Evolutionary conservation across 2,888 invertebrate species (phyloP).

Genomic region (Labia minor): DNA sequence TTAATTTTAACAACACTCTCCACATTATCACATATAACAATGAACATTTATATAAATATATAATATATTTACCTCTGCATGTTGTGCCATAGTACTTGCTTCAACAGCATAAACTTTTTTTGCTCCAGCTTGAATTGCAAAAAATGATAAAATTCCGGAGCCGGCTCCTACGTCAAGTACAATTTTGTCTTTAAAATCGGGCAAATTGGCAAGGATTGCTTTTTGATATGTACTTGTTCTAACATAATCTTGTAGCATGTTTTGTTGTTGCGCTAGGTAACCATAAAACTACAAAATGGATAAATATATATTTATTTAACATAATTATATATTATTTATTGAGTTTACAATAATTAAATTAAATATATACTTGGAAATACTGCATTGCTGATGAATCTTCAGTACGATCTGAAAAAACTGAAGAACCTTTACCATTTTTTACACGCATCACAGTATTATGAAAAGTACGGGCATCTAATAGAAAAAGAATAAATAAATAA

Average conservation of each 20-base stretch:
- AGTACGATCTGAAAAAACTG: slow-evolving; percentile 89
- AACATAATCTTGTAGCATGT: slow-evolving; percentile 99
- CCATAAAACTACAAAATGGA: slow-evolving; percentile 92
- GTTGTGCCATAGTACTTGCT: slow-evolving; percentile 96
- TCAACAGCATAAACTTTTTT: slow-evolving; percentile 97
- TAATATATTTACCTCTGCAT: slow-evolving; percentile 59
- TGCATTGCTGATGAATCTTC: slow-evolving; percentile 97
- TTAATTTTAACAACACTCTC: too few species aligned
- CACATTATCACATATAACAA: too few species aligned
- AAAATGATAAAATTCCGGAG: slow-evolving; percentile 95
- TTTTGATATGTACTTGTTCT: slow-evolving; percentile 96
- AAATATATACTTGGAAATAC: slow-evolving; percentile 64
- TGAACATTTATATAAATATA: background rate
- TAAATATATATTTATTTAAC: slow-evolving; percentile 17
- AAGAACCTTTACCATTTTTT: slow-evolving; percentile 59
- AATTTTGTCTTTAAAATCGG: slow-evolving; percentile 86
- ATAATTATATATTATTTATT: too few species aligned
- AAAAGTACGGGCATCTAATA: slow-evolving; percentile 59
- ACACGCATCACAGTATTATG: slow-evolving; percentile 62
- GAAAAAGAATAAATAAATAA: slow-evolving; percentile 13
- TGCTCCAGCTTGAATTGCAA: slow-evolving; percentile 95
- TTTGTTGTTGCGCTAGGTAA: slow-evolving; percentile 97
- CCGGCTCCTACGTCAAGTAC: slow-evolving; percentile 97
- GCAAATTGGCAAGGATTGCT: slow-evolving; percentile 85
- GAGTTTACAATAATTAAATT: slow-evolving; percentile 14